Evolutionary conservation across 2,113 vertebrate species (phyloP), one percentile per base, ranked within the genome.

Genomic region (Prochilodus magdalenae): DNA sequence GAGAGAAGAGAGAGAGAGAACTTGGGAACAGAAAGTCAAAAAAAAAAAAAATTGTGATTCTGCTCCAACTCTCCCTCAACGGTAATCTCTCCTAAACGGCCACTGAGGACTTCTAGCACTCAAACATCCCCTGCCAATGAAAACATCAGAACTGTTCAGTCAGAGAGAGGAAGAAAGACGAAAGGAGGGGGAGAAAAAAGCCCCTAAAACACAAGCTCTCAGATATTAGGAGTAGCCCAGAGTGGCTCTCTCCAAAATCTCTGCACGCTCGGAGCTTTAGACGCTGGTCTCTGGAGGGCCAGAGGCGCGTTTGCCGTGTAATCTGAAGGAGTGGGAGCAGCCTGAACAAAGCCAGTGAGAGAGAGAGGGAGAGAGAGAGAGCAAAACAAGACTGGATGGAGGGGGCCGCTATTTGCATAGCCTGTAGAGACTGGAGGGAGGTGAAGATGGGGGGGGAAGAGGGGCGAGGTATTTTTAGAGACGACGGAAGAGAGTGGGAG

Each of bases 401-500:
- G 78, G 69, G n/a, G 65, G 30, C 65, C 33, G 65, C 22, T 88
- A 90, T 93, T 89, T 91, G 90, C 89, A 88, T 91, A 81, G 84
- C 88, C 89, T 83, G 83, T 85, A 72, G 88, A 90, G 88, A 87
- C 80, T 15, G n/a, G 60, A 65, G 82, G 79, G 79, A 81, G 82
- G 57, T 26, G 57, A 60, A 60, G 57, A 60, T 8, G 79, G 84
- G 55, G 53, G 69, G 63, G 63, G 73, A 80, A 71, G 76, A 20
- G 44, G 30, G 16, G 11, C 27, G 26, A 79, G 73, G 81, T 92
- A 92, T 92, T 92, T 92, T 92, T 94, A 90, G 88, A 90, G 81
- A 84, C 69, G 74, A 88, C 76, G 57, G 74, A 86, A 77, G 87
- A 90, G n/a, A 89, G 77, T 88, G 80, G 83, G 89, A 88, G 73